Percentiles rank a stretch among this genome's conserved stretches.
Evolutionary conservation across 2,888 invertebrate species (phyloP).

Genomic region (Xestia xanthographa): DNA sequence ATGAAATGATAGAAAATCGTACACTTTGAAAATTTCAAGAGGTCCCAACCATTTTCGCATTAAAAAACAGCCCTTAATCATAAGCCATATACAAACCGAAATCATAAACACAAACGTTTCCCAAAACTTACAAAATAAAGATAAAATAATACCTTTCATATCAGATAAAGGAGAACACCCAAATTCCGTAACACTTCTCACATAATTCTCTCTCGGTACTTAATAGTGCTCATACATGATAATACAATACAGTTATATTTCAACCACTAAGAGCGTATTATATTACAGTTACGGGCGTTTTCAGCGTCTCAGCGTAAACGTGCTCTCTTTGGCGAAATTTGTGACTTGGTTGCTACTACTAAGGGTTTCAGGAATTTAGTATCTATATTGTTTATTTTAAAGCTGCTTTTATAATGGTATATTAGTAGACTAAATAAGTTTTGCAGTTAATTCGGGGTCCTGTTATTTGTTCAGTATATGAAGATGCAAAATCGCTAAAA

Average conservation of each 20-base stretch:
- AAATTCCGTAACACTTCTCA: slow-evolving; percentile 25
- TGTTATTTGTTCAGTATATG: background rate
- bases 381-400: background rate
- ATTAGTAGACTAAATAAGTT: background rate
- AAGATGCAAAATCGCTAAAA: background rate
- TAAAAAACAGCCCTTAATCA: background rate
- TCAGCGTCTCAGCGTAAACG: slow-evolving; percentile 73
- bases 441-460: background rate
- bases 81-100: background rate
- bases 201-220: slow-evolving; percentile 54
- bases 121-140: background rate
- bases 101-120: background rate
- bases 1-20: background rate
- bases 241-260: slow-evolving; percentile 66
- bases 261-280: slow-evolving; percentile 73
- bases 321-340: slow-evolving; percentile 71
- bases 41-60: background rate
- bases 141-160: slow-evolving; percentile 27
- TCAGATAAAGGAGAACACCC: slow-evolving; percentile 22
- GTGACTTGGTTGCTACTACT: slow-evolving; percentile 63
- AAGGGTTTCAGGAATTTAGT: slow-evolving; percentile 16
- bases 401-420: background rate
- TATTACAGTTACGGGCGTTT: slow-evolving; percentile 69
- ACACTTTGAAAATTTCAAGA: background rate
- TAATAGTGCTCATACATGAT: slow-evolving; percentile 59